Conservation (phyloP, 1,140 invertebrate genomes). For the Lordiphosa mommai region DNA sequence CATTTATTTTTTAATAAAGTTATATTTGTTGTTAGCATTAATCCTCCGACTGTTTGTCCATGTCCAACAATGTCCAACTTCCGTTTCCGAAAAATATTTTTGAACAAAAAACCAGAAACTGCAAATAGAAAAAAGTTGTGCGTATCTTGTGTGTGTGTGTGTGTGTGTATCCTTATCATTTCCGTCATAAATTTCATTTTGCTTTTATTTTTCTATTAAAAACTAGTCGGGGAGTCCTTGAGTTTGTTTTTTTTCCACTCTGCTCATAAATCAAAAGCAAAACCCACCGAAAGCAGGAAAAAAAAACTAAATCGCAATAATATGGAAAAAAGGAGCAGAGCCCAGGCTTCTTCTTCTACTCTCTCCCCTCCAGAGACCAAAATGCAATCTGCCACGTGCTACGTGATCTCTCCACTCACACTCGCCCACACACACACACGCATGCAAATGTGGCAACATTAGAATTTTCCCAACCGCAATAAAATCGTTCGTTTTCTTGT, state of each 20-base stretch:
- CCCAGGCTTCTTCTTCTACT: constrained; percentile 10
- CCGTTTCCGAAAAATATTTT: constrained; percentile 71
- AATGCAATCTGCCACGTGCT: constrained; percentile 70
- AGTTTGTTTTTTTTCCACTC: constrained; percentile 10
- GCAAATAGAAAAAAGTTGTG: constrained; percentile 62
- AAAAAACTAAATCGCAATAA: constrained; percentile 67
- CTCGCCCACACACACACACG: constrained; percentile 30
- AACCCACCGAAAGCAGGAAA: constrained; percentile 7
- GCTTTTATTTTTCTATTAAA: constrained; percentile 75
- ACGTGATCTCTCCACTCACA: constrained; percentile 47
- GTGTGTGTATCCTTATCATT: constrained; percentile 63
- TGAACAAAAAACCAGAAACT: constrained; percentile 63
- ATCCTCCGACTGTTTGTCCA: constrained; percentile 25
- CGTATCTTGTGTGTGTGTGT: constrained; percentile 13
- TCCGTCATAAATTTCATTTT: constrained; percentile 78
- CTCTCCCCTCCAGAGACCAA: constrained; percentile 23
- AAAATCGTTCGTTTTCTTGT: constrained; percentile 15
- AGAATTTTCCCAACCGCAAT: constrained; percentile 68
- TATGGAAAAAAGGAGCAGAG: constrained; percentile 40
- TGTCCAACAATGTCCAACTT: constrained; percentile 63
- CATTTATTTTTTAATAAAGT: constrained; percentile 78
- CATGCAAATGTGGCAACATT: constrained; percentile 79
- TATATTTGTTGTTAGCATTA: constrained; percentile 75
- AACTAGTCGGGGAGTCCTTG: constrained; percentile 41
- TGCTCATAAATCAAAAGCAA: constrained; percentile 63